Base-by-base conservation (phyloP, 2,113 vertebrate species). In the Saccopteryx leptura region DNA sequence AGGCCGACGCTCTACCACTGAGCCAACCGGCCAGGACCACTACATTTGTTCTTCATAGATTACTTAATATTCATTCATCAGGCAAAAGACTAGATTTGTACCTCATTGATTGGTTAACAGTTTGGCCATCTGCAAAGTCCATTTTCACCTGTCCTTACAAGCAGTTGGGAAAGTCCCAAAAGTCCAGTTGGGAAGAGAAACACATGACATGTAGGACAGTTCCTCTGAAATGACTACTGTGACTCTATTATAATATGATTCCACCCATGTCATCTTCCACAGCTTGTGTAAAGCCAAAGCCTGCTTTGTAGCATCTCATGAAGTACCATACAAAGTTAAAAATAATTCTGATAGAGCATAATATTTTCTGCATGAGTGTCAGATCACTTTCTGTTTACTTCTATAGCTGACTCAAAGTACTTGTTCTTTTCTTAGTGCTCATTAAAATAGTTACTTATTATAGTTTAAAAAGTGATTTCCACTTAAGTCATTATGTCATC, bases 401-500 rank as follows among this genome's bases (percentile, higher is more conserved):
- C 75, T 79, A 0, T n/a, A 65, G 9, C 31, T 66, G 46, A 33
- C 21, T 46, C 52, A 74, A 65, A 66, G 52, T 69, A 79, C 69
- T 69, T 21, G 14, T 56, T 91, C 54, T 84, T 81, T 52, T 78
- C 46, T 66, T 21, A 21, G 5, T 72, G 17, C 52, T 54, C 66
- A 65, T 91, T 65, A 85, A 74, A 78, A 91, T 74, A 65, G 31
- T n/a, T n/a, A 17, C 66, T 85, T 46, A 24, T 74, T 88, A 39
- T 60, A 84, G 66, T 87, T 90, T 93, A 76, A 31, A 74, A 75
- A 60, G n/a, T 79, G 63, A 39, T 75, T 81, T 61, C 95, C 63
- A 33, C 23, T 63, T 81, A 24, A 79, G 56, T 65, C 23, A 33
- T 46, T 66, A 83, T 63, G 56, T 48, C 39, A 68, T 69, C 81